phyloP scores from a whole-genome alignment of 1,140 invertebrate species.

The Paramacrobiotus metropolitanus region DNA sequence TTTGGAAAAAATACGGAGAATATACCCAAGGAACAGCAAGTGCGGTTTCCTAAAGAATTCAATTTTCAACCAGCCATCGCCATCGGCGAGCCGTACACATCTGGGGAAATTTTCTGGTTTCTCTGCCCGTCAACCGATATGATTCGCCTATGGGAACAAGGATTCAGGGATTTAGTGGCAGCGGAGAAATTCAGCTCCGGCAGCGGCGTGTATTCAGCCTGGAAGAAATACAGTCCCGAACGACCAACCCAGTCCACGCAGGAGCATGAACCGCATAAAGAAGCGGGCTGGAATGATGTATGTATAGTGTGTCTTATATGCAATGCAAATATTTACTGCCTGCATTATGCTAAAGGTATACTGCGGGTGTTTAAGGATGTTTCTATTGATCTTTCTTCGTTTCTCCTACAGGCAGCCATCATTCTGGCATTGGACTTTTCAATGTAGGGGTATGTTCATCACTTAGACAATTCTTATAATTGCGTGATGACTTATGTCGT shows the following conservation, averaged over 20 bases:
- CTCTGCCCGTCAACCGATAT: background rate
- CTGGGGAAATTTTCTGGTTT: constrained; percentile 2
- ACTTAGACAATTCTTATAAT: too few relatives aligned
- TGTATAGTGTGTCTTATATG: too few relatives aligned
- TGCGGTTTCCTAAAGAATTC: background rate
- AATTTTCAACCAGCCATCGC: background rate
- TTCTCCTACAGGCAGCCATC: background rate
- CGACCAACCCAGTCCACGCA: background rate
- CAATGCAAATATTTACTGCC: too few relatives aligned
- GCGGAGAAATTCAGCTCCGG: background rate
- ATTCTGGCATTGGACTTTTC: constrained; percentile 1
- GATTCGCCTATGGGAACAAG: background rate
- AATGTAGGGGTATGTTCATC: background rate
- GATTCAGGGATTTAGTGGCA: background rate
- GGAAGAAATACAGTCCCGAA: constrained; percentile 5
- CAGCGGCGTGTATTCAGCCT: background rate
- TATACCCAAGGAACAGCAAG: constrained; percentile 4
- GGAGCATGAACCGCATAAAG: background rate
- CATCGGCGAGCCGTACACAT: constrained; percentile 2
- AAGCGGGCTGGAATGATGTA: too few relatives aligned
- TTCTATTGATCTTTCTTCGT: too few relatives aligned
- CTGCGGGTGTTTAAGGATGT: too few relatives aligned
- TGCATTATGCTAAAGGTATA: too few relatives aligned
- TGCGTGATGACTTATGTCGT: too few relatives aligned
- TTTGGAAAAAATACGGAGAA: background rate